Evolutionary conservation across 2,113 vertebrate genomes (phyloP).

Genomic region (Heterotis niloticus): DNA sequence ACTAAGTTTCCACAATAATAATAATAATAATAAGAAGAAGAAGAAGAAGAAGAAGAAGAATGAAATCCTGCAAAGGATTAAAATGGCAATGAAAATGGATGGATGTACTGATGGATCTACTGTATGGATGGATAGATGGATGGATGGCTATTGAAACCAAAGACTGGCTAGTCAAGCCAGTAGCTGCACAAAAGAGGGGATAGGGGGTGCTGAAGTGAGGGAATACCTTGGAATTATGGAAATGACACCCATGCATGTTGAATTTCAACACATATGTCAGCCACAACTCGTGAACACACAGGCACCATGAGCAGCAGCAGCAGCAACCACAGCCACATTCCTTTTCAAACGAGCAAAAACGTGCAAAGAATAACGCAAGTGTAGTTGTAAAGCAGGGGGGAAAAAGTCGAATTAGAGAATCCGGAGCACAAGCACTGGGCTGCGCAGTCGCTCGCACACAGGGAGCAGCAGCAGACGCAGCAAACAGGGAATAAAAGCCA

Average conservation of each 20-base stretch:
- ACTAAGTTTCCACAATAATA: neutral
- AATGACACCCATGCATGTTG: neutral
- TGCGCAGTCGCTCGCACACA: no score
- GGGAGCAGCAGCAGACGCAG: neutral
- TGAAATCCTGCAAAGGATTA: neutral
- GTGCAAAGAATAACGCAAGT: neutral
- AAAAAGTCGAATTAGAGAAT: neutral
- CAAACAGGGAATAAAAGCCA: neutral
- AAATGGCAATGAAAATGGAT: neutral
- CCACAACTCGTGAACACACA: neutral
- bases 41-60: neutral
- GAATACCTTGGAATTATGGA: neutral
- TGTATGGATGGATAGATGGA: no score
- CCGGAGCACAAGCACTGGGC: neutral
- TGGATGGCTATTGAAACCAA: no score
- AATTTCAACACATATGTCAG: neutral
- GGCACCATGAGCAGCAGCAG: conserved; percentile 10
- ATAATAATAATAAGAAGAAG: neutral
- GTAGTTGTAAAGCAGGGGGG: neutral
- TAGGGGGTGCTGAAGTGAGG: neutral
- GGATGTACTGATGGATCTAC: no score
- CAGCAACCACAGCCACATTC: neutral
- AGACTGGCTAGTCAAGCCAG: no score
- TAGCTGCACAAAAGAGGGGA: no score
- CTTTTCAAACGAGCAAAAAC: neutral